Evolutionary conservation across 1,140 invertebrate species (phyloP).

Genomic region (Brachionus rubens): DNA sequence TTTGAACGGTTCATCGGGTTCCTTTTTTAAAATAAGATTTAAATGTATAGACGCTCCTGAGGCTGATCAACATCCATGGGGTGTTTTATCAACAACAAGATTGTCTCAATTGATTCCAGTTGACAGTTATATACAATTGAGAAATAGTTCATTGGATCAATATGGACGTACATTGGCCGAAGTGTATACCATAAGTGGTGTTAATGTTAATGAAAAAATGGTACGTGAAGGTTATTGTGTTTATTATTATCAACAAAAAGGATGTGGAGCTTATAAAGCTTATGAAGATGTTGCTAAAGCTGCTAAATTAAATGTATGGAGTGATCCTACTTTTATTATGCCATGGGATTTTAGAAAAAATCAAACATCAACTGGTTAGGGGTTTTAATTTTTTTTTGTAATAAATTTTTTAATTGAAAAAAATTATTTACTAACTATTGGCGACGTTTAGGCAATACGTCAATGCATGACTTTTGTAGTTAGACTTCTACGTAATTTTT

Average conservation of each 20-base stretch:
- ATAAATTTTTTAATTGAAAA: too few relatives aligned
- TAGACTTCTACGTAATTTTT: too few relatives aligned
- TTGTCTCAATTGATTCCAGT: not conserved
- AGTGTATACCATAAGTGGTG: not conserved
- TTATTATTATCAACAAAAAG: slow-evolving; percentile 4
- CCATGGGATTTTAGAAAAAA: slow-evolving; percentile 38
- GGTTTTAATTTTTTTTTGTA: not conserved
- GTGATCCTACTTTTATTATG: not conserved
- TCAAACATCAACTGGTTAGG: not conserved
- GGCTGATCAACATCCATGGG: slow-evolving; percentile 13
- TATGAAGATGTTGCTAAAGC: not conserved
- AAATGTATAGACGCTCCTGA: slow-evolving; percentile 42
- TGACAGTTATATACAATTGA: slow-evolving; percentile 10
- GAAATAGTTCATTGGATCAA: not conserved
- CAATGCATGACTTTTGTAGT: too few relatives aligned
- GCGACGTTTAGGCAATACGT: too few relatives aligned
- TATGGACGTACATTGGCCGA: slow-evolving; percentile 21
- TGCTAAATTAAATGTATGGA: slow-evolving; percentile 9
- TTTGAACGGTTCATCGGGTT: not conserved
- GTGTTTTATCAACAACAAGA: not conserved
- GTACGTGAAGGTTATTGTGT: not conserved
- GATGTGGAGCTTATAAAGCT: not conserved
- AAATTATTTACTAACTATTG: too few relatives aligned
- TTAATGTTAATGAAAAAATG: slow-evolving; percentile 32
- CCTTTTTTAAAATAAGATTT: slow-evolving; percentile 5